Conservation (phyloP, 1,140 invertebrate species). For the Hesperophylax magnus region DNA sequence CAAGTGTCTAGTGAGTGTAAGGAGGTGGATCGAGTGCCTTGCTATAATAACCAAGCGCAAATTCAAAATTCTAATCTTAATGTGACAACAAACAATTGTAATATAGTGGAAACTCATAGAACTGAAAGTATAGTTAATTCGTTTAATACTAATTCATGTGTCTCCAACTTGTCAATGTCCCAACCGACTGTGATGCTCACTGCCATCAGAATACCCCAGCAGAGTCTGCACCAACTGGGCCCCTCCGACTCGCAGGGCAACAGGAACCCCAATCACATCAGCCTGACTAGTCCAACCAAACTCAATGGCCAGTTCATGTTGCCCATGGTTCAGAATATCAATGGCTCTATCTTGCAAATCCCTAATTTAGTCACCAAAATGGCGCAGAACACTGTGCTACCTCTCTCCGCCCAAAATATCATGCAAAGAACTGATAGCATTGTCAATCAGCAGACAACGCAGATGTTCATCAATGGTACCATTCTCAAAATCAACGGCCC, state of each 20-base stretch:
- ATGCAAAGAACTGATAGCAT: slow-evolving; percentile 24
- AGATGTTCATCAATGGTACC: slow-evolving; percentile 69
- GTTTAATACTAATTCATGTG: slow-evolving; percentile 53
- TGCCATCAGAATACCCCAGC: slow-evolving; percentile 69
- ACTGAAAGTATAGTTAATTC: slow-evolving; percentile 46
- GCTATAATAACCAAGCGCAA: slow-evolving; percentile 41
- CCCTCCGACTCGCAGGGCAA: slow-evolving; percentile 56
- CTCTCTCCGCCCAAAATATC: slow-evolving; percentile 48
- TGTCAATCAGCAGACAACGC: slow-evolving; percentile 64
- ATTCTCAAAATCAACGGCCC: slow-evolving; percentile 67
- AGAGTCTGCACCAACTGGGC: slow-evolving; percentile 55
- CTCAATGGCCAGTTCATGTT: slow-evolving; percentile 68
- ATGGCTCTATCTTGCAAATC: slow-evolving; percentile 69
- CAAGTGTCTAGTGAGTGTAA: slow-evolving; percentile 34
- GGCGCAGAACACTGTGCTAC: slow-evolving; percentile 66
- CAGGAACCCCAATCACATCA: slow-evolving; percentile 64
- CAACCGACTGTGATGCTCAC: slow-evolving; percentile 69
- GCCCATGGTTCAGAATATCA: slow-evolving; percentile 68
- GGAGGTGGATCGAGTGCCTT: slow-evolving; percentile 49
- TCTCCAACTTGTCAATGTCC: slow-evolving; percentile 63
- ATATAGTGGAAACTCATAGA: slow-evolving; percentile 42
- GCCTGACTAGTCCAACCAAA: slow-evolving; percentile 66
- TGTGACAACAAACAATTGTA: slow-evolving; percentile 17
- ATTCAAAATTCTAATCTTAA: slow-evolving; percentile 32
- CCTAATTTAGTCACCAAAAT: slow-evolving; percentile 69